Conservation (phyloP, 2,113 vertebrate species). For the Coreoperca whiteheadi region DNA sequence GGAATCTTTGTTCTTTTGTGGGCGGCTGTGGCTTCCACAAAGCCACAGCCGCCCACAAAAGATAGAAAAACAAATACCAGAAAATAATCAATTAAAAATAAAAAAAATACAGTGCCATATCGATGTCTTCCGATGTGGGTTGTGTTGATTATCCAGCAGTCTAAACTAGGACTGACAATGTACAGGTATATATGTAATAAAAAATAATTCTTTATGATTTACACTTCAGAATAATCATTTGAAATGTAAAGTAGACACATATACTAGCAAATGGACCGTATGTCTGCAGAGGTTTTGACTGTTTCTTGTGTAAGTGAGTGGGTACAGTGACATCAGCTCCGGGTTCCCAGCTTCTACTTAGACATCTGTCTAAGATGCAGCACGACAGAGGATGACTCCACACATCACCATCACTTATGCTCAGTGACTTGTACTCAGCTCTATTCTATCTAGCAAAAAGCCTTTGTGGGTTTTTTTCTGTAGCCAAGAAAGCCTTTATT, state of each 20-base stretch:
- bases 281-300: background rate
- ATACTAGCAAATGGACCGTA: background rate
- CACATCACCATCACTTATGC: constrained; percentile 23
- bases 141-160: background rate
- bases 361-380: constrained; percentile 22
- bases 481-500: background rate
- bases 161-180: background rate
- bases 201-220: background rate
- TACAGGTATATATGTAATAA: background rate
- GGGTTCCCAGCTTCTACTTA: background rate
- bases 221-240: background rate
- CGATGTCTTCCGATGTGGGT: background rate
- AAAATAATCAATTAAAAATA: no score
- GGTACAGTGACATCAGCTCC: background rate
- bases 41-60: no score
- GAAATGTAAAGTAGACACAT: background rate
- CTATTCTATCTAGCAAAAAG: background rate
- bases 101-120: background rate
- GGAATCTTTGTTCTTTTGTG: no score
- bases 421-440: constrained; percentile 2
- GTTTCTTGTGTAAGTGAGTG: background rate
- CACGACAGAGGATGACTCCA: constrained; percentile 18
- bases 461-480: background rate
- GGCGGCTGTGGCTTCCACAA: no score
- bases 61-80: no score